Base-by-base conservation (phyloP, 2,113 vertebrate genomes). In the Sisor rabdophorus region DNA sequence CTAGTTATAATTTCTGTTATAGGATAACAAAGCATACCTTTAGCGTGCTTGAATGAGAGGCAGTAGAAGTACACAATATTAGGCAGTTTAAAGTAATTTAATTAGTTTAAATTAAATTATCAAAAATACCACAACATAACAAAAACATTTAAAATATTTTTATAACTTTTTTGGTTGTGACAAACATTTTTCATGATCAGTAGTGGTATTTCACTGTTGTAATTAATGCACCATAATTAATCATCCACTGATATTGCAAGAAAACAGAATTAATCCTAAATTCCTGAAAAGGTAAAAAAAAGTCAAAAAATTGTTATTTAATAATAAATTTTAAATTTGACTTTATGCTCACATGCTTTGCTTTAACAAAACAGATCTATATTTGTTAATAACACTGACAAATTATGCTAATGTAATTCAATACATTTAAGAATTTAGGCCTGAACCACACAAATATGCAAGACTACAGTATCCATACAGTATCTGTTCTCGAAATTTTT, bases 191-290 rank as follows among this genome's bases (percentile, higher is more conserved):
- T 79, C 65, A 70, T 15, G 22, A 12, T 53, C 20, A 40, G n/a
- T 61, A 13, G 50, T 63, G 26, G 32, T 69, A n/a, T 48, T 73
- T 10, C 53, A 70, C 26, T 63, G 65, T 54, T 64, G 53, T 76
- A 72, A 76, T 56, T 72, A 76, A 76, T 67, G 30, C 55, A 8
- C 13, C 13, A 22, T 44, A 80, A 67, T 76, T 40, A 76, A 80
- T 80, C 24, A 71, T 26, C 15, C 16, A 16, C 60, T 71, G 44
- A 26, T 71, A 47, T 36, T 16, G 20, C 40, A 48, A 54, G 20
- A 67, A 75, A 63, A 60, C 47, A 61, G 53, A 54, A 71, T 76
- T 80, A 71, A 72, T 76, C n/a, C n/a, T n/a, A n/a, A n/a, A n/a
- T n/a, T n/a, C n/a, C n/a, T n/a, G n/a, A n/a, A n/a, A n/a, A n/a